phyloP scores from a whole-genome alignment of 2,888 invertebrate species.

The Nemapogon koenigi region DNA sequence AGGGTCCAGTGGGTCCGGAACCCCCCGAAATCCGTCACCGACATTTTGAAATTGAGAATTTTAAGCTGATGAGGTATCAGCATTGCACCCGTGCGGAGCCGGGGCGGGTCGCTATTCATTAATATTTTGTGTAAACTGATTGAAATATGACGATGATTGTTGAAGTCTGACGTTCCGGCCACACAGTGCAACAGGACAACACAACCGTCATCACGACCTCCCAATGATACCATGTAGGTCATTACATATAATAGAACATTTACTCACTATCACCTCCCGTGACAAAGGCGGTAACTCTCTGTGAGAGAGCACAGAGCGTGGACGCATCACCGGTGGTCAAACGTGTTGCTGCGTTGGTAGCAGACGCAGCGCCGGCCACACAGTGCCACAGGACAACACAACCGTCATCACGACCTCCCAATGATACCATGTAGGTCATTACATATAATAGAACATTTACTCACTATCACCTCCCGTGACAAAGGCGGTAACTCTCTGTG shows the following conservation, averaged over 20 bases:
- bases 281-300: slow-evolving; percentile 71
- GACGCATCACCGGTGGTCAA: slow-evolving; percentile 76
- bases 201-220: slow-evolving; percentile 89
- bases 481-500: slow-evolving; percentile 69
- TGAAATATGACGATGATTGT: no score
- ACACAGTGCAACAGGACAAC: slow-evolving; percentile 85
- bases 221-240: slow-evolving; percentile 82
- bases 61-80: no score
- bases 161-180: slow-evolving; percentile 63
- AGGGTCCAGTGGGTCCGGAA: no score
- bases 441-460: no score
- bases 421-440: slow-evolving; percentile 81
- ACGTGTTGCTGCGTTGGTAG: slow-evolving; percentile 64
- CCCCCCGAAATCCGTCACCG: no score
- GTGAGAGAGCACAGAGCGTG: slow-evolving; percentile 57
- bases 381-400: slow-evolving; percentile 88
- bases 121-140: no score
- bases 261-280: slow-evolving; percentile 74
- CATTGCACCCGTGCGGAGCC: no score
- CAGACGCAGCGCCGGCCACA: slow-evolving; percentile 66
- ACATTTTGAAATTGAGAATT: no score
- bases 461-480: slow-evolving; percentile 76
- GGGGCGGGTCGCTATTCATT: no score
- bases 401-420: slow-evolving; percentile 91
- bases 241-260: no score